Conservation (phyloP, 2,888 invertebrate species). For the Zygothrica quintamaculata region DNA sequence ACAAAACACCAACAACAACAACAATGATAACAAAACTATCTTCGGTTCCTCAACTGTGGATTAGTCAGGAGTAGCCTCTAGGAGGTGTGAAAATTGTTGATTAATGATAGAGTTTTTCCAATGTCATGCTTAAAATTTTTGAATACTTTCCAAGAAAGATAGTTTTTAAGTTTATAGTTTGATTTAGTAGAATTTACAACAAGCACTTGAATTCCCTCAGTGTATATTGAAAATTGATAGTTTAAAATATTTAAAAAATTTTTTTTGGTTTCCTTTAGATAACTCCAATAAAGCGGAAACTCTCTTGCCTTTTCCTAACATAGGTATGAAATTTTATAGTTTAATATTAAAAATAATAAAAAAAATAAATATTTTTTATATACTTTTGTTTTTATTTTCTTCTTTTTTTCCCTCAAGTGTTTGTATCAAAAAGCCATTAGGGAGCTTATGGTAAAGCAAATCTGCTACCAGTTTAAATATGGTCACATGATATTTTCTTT, state of each 20-base stretch:
- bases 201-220: no score
- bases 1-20: constrained; percentile 24
- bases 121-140: constrained; percentile 38
- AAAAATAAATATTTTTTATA: not conserved
- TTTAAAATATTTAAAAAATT: no score
- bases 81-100: constrained; percentile 78
- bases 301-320: not conserved
- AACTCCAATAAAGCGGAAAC: no score
- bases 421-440: constrained; percentile 66
- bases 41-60: constrained; percentile 29
- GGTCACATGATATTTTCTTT: constrained; percentile 29
- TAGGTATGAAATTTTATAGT: not conserved
- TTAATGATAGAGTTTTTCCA: constrained; percentile 66
- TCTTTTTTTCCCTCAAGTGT: constrained; percentile 6
- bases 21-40: constrained; percentile 57
- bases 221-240: no score
- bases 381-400: constrained; percentile 1
- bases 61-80: constrained; percentile 24
- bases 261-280: no score
- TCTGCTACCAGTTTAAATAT: constrained; percentile 41
- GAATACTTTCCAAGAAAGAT: constrained; percentile 9
- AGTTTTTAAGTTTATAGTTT: constrained; percentile 15
- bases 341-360: not conserved
- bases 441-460: constrained; percentile 35
- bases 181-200: no score